A percentile compares a stretch with the other conserved stretches of the same genome.
These are phyloP conservation scores for Acanthoscelides obtectus DNA, from an alignment of 2,888 invertebrate species.

Conservation along the genomic window DNA sequence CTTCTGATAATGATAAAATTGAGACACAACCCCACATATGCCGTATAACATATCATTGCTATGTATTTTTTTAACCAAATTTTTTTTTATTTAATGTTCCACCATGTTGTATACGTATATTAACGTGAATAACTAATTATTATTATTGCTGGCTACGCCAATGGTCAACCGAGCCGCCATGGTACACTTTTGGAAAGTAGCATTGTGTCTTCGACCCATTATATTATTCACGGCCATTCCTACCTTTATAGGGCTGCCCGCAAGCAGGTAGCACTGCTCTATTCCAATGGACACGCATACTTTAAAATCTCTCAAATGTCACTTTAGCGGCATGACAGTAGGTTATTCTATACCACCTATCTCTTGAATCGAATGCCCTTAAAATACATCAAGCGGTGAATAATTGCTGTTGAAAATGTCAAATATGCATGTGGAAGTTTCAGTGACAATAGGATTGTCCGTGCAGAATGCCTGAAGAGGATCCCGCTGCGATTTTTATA, in stretches of 20 bases:
- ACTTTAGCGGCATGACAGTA: not conserved
- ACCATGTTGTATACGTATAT: too few species aligned
- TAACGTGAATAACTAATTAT: too few species aligned
- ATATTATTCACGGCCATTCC: not conserved
- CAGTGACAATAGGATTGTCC: not conserved
- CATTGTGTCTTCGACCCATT: too few species aligned
- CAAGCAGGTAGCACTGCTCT: not conserved
- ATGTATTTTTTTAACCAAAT: too few species aligned
- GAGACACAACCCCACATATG: too few species aligned
- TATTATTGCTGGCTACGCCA: too few species aligned
- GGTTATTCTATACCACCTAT: not conserved
- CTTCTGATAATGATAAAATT: too few species aligned
- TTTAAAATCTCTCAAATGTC: not conserved
- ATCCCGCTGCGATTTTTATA: not conserved
- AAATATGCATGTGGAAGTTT: not conserved
- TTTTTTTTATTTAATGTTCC: too few species aligned
- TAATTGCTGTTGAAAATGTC: not conserved
- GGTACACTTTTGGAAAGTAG: too few species aligned
- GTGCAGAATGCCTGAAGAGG: not conserved
- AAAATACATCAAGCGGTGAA: not conserved
- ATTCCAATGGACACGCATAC: not conserved
- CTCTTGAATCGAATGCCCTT: not conserved
- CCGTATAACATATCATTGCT: too few species aligned
- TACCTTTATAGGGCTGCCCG: not conserved
- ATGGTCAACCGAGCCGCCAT: too few species aligned